phyloP scores from a whole-genome alignment of 2,113 vertebrate genomes.

The Poecile atricapillus region DNA sequence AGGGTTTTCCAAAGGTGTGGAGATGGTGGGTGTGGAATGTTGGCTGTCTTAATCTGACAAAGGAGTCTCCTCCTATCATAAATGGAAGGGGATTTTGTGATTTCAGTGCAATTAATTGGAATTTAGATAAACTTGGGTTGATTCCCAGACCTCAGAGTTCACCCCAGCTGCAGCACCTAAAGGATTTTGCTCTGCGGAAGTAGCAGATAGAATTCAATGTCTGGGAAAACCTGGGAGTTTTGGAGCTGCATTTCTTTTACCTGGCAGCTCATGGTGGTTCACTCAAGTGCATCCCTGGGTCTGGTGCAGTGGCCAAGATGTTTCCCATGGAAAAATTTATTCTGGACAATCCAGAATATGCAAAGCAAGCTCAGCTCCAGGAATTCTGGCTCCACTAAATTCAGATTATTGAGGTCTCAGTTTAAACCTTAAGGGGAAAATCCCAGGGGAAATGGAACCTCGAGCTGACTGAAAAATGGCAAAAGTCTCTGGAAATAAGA shows the following conservation, averaged over 20 bases:
- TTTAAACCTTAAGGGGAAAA: not conserved
- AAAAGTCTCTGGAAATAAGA: not conserved
- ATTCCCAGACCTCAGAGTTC: not conserved
- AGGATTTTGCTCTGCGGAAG: not conserved
- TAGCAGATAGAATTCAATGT: not conserved
- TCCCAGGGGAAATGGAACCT: not conserved
- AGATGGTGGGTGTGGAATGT: accelerated
- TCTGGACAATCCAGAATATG: not conserved
- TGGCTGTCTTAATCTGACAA: not conserved
- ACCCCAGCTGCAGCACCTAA: not conserved
- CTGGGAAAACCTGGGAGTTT: not conserved
- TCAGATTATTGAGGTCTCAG: not conserved
- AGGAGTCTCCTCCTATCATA: not conserved
- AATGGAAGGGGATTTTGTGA: not conserved
- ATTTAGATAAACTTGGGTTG: not conserved
- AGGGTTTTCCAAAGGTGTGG: not conserved
- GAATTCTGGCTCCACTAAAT: not conserved
- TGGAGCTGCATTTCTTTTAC: not conserved
- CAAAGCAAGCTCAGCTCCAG: not conserved
- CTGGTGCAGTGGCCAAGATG: not conserved
- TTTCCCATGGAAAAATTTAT: not conserved
- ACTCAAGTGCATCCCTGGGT: not conserved
- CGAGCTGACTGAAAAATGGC: not conserved
- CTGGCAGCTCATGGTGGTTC: not conserved
- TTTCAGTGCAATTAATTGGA: not conserved